These are phyloP conservation scores for Seira ritae DNA, from an alignment of 2,888 invertebrate genomes.

Conservation along the genomic window DNA sequence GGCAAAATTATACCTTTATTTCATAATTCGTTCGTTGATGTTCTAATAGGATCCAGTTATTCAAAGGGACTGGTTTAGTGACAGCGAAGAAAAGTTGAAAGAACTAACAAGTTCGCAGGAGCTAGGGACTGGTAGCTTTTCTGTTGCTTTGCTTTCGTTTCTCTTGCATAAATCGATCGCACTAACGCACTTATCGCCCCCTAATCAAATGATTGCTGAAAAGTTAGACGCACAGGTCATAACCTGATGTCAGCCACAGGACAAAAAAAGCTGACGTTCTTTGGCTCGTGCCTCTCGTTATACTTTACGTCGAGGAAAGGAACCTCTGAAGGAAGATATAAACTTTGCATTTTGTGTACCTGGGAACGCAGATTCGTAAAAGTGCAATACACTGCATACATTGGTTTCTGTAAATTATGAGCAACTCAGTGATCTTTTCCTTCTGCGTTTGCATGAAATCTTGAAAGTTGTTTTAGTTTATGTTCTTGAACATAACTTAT, in stretches of 20 bases:
- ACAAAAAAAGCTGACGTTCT: constrained; percentile 23
- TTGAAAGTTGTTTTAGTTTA: constrained; percentile 11
- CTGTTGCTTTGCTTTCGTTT: background rate
- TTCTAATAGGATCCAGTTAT: background rate
- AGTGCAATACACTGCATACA: no score
- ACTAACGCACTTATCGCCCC: constrained; percentile 18
- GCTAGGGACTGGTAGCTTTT: background rate
- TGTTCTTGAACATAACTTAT: constrained; percentile 4
- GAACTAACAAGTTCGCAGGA: background rate
- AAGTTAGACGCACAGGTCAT: constrained; percentile 32
- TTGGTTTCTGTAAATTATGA: no score
- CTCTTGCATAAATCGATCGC: constrained; percentile 13
- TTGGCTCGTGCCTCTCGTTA: constrained; percentile 49
- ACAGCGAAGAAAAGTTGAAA: background rate
- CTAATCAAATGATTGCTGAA: background rate
- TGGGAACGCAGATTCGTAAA: no score
- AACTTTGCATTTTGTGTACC: no score
- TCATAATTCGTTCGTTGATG: no score
- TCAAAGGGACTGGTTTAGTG: background rate
- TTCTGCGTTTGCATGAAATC: background rate
- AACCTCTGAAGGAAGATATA: no score
- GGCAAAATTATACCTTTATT: no score
- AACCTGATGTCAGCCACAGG: constrained; percentile 38
- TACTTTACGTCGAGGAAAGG: background rate
- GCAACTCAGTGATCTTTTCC: no score